Evolutionary conservation across 2,113 vertebrate species (phyloP).

Genomic region (Alosa alosa): DNA sequence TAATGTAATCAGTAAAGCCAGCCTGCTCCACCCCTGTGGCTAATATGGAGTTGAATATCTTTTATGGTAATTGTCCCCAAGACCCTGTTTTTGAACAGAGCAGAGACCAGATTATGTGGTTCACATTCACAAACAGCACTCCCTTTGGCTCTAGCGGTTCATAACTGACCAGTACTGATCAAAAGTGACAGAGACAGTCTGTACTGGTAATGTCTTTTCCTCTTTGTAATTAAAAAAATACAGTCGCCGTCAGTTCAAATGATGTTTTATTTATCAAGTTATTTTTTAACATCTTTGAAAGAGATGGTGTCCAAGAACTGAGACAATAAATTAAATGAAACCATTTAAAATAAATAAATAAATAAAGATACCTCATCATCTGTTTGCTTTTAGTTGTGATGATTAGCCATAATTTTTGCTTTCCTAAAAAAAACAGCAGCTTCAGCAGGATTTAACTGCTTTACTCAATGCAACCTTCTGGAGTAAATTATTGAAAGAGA

Average conservation of each 20-base stretch:
- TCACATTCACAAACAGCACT: not conserved
- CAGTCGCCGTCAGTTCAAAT: not conserved
- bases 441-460: not conserved
- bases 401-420: not conserved
- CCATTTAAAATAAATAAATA: conserved; percentile 72
- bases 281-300: conserved; percentile 34
- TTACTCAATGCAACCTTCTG: not conserved
- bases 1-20: too few relatives aligned
- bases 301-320: conserved; percentile 46
- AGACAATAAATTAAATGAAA: conserved; percentile 54
- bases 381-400: conserved; percentile 21
- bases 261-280: conserved; percentile 45
- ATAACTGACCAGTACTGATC: not conserved
- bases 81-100: not conserved
- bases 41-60: not conserved
- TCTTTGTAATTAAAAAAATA: not conserved
- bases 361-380: conserved; percentile 68
- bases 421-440: not conserved
- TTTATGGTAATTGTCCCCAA: not conserved
- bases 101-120: not conserved
- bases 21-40: not conserved
- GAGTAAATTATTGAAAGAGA: not conserved
- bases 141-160: not conserved
- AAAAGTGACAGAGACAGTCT: not conserved
- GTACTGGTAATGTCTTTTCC: not conserved